Evolutionary conservation across 23 tunicate species (phyloP).

Genomic region (Aplidium turbinatum): DNA sequence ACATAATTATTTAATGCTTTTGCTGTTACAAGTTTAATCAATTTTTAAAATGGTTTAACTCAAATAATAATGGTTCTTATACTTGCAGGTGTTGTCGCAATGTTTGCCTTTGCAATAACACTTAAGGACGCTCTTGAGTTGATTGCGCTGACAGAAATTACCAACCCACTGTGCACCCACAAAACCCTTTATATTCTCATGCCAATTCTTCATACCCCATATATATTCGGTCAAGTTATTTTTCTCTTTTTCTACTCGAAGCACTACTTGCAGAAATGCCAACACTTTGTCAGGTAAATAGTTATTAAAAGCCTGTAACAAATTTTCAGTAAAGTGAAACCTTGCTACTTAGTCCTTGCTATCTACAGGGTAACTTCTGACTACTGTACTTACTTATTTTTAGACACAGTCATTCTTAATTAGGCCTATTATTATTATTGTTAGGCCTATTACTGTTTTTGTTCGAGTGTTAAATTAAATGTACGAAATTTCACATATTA

Average conservation of each 20-base stretch:
- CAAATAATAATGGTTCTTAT: not conserved
- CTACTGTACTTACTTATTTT: too few relatives aligned
- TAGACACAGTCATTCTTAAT: too few relatives aligned
- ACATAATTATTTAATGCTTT: too few relatives aligned
- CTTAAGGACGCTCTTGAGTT: constrained; percentile 65
- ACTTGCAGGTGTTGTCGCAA: constrained; percentile 53
- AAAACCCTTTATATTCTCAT: constrained; percentile 11
- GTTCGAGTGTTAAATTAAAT: too few relatives aligned
- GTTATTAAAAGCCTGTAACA: not conserved
- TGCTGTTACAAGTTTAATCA: too few relatives aligned
- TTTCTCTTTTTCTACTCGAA: constrained; percentile 66
- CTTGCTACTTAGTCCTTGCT: not conserved
- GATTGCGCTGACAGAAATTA: constrained; percentile 20
- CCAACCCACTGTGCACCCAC: constrained; percentile 28
- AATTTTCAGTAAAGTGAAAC: not conserved
- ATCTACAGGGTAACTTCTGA: too few relatives aligned
- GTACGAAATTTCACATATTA: too few relatives aligned
- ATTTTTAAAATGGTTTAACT: not conserved
- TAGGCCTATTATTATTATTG: too few relatives aligned
- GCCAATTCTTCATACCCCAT: constrained; percentile 44
- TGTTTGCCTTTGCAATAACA: constrained; percentile 73
- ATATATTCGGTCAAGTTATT: constrained; percentile 58
- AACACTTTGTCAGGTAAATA: constrained; percentile 1
- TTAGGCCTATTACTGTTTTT: too few relatives aligned
- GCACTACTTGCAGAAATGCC: constrained; percentile 15